These are phyloP conservation scores for Esox lucius DNA, from an alignment of 2,797 vertebrate species.

Conservation along the genomic window DNA sequence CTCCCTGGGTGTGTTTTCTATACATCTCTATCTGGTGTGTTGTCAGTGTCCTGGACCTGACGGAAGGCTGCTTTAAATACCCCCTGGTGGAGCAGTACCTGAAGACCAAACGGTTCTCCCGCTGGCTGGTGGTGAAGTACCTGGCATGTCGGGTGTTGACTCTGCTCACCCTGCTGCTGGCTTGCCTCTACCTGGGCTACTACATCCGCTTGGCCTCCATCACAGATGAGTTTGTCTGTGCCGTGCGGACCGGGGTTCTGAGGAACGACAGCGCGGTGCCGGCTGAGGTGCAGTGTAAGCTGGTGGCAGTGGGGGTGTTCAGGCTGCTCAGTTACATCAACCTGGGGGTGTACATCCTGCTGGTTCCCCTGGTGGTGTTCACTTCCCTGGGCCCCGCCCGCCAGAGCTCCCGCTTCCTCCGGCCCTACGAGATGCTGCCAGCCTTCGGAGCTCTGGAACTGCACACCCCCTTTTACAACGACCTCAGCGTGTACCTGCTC, in stretches of 20 bases:
- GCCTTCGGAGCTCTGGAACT: slow-evolving; percentile 83
- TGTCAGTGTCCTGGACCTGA: slow-evolving; percentile 81
- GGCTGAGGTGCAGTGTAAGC: slow-evolving; percentile 86
- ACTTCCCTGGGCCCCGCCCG: slow-evolving; percentile 79
- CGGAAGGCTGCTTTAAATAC: slow-evolving; percentile 89
- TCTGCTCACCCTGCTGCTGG: slow-evolving; percentile 77
- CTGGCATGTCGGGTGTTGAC: slow-evolving; percentile 82
- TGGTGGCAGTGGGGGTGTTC: slow-evolving; percentile 91
- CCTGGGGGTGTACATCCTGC: slow-evolving; percentile 81
- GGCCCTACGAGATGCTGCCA: slow-evolving; percentile 88
- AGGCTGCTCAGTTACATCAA: slow-evolving; percentile 92
- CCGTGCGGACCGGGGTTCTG: slow-evolving; percentile 84
- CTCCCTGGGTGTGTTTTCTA: background rate
- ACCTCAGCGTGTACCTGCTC: slow-evolving; percentile 91
- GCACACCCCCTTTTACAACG: slow-evolving; percentile 81
- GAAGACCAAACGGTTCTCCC: slow-evolving; percentile 85
- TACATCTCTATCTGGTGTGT: slow-evolving; percentile 11
- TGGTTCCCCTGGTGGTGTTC: slow-evolving; percentile 82
- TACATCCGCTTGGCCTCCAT: slow-evolving; percentile 88
- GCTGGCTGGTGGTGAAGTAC: slow-evolving; percentile 81
- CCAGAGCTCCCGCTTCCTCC: slow-evolving; percentile 81
- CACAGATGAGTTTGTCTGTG: slow-evolving; percentile 90
- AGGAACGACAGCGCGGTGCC: slow-evolving; percentile 82
- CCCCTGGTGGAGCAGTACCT: slow-evolving; percentile 95
- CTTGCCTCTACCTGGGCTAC: slow-evolving; percentile 86